These are phyloP conservation scores for Dicerorhinus sumatrensis DNA, from an alignment of 2,113 vertebrate species.

Conservation along the genomic window DNA sequence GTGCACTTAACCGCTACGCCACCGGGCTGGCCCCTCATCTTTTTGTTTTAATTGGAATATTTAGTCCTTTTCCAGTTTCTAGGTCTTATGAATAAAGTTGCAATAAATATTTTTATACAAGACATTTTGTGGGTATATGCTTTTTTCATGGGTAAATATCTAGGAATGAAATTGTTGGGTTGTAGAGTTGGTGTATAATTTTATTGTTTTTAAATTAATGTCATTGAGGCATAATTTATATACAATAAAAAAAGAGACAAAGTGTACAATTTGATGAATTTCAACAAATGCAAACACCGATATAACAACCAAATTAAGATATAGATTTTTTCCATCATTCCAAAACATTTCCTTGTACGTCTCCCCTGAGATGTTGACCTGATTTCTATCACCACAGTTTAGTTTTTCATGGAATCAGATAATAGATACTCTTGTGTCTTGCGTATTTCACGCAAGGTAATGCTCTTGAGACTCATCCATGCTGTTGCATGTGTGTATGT, in stretches of 20 bases:
- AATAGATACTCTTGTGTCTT: neutral
- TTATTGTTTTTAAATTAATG: slow-evolving; percentile 8
- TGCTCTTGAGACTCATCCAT: no score
- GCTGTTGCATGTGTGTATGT: neutral
- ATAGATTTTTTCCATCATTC: neutral
- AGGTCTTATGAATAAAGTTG: neutral
- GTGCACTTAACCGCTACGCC: no score
- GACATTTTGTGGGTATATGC: neutral
- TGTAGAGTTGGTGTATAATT: neutral
- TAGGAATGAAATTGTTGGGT: neutral
- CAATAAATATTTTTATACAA: neutral
- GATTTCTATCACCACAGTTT: neutral
- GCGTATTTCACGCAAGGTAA: neutral
- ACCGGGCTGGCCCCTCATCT: neutral
- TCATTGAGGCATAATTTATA: neutral
- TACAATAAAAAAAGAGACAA: neutral
- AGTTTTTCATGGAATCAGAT: neutral
- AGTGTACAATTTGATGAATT: neutral
- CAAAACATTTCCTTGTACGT: neutral
- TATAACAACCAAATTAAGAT: neutral
- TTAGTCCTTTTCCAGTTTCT: slow-evolving; percentile 2
- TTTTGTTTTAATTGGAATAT: slow-evolving; percentile 35
- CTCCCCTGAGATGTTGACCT: neutral
- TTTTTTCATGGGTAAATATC: neutral
- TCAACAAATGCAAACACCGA: neutral